These are phyloP conservation scores for Cremastobaeus sp. DNA, from an alignment of 2,888 invertebrate species.

Conservation along the genomic window DNA sequence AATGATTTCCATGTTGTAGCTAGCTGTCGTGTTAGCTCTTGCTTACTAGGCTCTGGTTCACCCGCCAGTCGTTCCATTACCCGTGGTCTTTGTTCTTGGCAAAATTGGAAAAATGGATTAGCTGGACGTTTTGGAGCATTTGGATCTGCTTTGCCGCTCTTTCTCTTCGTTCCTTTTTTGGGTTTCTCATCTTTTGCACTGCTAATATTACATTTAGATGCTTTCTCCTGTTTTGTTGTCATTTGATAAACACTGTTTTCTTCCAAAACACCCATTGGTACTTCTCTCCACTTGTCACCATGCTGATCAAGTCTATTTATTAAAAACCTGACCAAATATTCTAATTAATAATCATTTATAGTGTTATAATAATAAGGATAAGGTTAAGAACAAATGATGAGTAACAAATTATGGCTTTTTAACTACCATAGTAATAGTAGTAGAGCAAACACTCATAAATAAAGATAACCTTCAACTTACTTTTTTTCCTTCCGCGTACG, in stretches of 20 bases:
- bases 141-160: constrained; percentile 83
- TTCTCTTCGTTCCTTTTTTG: constrained; percentile 81
- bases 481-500: constrained; percentile 84
- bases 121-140: constrained; percentile 89
- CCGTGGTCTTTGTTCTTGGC: constrained; percentile 87
- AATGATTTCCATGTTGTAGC: constrained; percentile 87
- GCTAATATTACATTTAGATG: constrained; percentile 67
- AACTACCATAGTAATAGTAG: too few species aligned
- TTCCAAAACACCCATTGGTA: constrained; percentile 80
- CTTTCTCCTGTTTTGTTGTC: constrained; percentile 72
- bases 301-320: constrained; percentile 84
- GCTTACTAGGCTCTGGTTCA: constrained; percentile 85
- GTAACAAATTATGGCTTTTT: too few species aligned
- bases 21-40: constrained; percentile 86
- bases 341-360: too few species aligned
- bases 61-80: constrained; percentile 84
- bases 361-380: too few species aligned
- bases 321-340: too few species aligned
- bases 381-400: too few species aligned
- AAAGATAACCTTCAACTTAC: constrained; percentile 74
- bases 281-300: constrained; percentile 84
- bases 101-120: constrained; percentile 90
- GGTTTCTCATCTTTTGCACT: constrained; percentile 73
- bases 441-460: background rate
- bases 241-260: constrained; percentile 75